A percentile compares a stretch with the other conserved stretches of the same genome.
Evolutionary conservation across 2,888 invertebrate genomes (phyloP).

Genomic region (Eupsilia transversa): DNA sequence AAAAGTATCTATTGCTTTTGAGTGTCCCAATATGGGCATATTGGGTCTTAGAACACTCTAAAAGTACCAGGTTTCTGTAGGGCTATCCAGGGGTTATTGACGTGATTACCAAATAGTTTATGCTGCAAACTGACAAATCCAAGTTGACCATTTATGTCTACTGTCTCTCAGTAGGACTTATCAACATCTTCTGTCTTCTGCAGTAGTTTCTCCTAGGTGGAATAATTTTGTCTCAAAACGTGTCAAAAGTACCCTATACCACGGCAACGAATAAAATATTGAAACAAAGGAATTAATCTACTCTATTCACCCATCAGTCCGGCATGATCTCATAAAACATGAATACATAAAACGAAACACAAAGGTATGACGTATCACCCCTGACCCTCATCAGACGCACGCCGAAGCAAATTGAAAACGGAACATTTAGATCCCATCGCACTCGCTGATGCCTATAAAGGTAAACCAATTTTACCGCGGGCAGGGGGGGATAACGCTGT

Average conservation of each 20-base stretch:
- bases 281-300: conserved; percentile 17
- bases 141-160: not conserved
- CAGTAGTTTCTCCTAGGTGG: no score
- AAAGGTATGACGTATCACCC: conserved; percentile 51
- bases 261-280: conserved; percentile 10
- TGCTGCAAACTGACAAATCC: not conserved
- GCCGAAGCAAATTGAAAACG: conserved; percentile 68
- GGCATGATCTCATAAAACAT: conserved; percentile 41
- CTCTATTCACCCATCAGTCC: conserved; percentile 7
- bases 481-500: conserved; percentile 56
- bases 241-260: not conserved
- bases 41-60: no score
- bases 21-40: no score
- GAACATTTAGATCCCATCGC: conserved; percentile 70
- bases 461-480: conserved; percentile 70
- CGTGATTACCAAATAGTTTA: not conserved
- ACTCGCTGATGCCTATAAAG: conserved; percentile 69
- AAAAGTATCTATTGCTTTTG: not conserved
- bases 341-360: conserved; percentile 44
- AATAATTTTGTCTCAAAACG: not conserved
- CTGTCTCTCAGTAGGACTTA: not conserved
- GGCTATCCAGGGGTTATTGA: not conserved
- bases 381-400: conserved; percentile 56
- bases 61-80: not conserved
- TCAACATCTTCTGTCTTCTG: not conserved